Evolutionary conservation across 2,113 vertebrate species (phyloP).

Genomic region (Parotia lawesii): DNA sequence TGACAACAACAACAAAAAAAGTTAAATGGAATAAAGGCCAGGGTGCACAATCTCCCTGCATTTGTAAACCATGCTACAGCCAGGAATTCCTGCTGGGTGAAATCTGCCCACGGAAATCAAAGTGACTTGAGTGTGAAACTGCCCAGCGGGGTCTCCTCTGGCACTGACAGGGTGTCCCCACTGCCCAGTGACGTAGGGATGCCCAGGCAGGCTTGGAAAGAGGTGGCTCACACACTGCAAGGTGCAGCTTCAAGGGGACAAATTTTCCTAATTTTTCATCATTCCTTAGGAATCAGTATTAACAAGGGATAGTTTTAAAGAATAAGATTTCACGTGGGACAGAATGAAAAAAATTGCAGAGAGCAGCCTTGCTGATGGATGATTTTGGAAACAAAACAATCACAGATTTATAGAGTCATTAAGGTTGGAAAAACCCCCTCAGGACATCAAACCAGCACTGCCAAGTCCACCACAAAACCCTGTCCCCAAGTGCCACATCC

Average conservation of each 20-base stretch:
- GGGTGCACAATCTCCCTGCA: fast-evolving
- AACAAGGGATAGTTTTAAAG: neutral
- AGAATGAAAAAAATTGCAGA: neutral
- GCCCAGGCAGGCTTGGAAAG: neutral
- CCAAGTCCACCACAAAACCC: too few species aligned
- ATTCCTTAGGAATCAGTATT: neutral
- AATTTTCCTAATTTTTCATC: neutral
- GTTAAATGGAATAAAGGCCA: neutral
- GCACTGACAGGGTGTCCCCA: neutral
- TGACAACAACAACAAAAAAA: neutral
- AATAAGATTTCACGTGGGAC: fast-evolving
- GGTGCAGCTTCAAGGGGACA: neutral
- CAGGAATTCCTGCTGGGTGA: constrained; percentile 23
- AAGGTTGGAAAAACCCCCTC: neutral
- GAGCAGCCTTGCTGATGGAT: fast-evolving
- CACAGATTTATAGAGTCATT: too few species aligned
- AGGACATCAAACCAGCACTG: neutral
- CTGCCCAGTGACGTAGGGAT: neutral
- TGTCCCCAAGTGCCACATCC: neutral
- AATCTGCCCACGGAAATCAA: constrained; percentile 35
- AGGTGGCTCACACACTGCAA: neutral
- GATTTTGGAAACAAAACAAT: neutral
- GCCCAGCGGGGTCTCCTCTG: neutral
- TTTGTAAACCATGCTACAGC: neutral
- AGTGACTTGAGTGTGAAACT: constrained; percentile 50